Base-by-base conservation (phyloP, 2,888 invertebrate species). In the Tortricodes alternella region DNA sequence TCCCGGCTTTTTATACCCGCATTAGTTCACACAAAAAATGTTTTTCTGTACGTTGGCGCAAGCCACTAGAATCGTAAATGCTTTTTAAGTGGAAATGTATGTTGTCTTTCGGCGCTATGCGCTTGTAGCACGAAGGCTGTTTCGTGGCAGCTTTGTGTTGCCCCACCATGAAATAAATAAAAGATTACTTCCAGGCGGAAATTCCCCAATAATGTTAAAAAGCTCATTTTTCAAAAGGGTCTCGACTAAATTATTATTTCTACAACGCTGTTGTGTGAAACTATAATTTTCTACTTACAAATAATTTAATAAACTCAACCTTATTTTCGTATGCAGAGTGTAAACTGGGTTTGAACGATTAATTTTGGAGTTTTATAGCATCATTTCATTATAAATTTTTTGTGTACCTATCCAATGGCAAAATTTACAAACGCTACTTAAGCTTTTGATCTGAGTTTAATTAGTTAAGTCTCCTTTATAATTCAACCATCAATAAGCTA, bases 1-100 rank as follows among this genome's bases (percentile, higher is more conserved):
- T 44, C 18, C 53, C 23, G 18, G 32, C 48, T 46, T 53, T 46
- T 53, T 48, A n/a, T 53, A 48, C 27, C 39, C 53, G 34, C 53
- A 48, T 48, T 55, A 55, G 34, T 48, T 55, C 34, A 41, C 48
- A 18, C 37, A 39, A 37, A 46, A 46, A 34, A 38, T 19, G 46
- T 34, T 46, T 55, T 55, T 35, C 41, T 24, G 24, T 19, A 29
- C 35, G 21, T 35, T 21, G 21, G 35, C 24, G 24, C 46, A 11
- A 48, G 24, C 34, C 39, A 29, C 7, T 15, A 11, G 43, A 34
- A 53, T 48, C 23, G 38, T 38, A 32, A 46, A 48, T 34, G 34
- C 15, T 53, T 53, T 53, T 24, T 39, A 46, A 46, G 46, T 38
- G 29, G 44, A 18, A 19, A 46, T 46, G 37, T 21, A n/a, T 11